These are phyloP conservation scores for Saiga tatarica DNA, from an alignment of 2,113 vertebrate species.

Conservation along the genomic window DNA sequence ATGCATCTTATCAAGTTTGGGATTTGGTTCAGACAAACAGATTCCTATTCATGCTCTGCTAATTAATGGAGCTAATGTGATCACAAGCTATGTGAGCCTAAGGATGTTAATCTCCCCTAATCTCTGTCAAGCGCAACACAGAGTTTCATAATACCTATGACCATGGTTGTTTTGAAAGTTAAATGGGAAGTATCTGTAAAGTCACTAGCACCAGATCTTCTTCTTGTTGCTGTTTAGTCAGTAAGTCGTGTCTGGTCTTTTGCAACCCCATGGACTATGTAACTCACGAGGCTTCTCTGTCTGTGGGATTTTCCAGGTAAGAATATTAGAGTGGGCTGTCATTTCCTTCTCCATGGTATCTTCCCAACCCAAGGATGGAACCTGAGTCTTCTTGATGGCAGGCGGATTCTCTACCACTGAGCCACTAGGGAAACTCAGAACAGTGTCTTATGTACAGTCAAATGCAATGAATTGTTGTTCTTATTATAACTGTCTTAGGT, in stretches of 20 bases:
- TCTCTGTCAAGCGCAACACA: background rate
- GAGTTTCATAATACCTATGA: background rate
- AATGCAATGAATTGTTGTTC: background rate
- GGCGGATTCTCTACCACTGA: background rate
- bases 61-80: background rate
- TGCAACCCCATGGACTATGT: background rate
- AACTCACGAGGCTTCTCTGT: background rate
- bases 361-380: background rate
- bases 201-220: background rate
- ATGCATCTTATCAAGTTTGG: background rate
- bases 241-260: background rate
- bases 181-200: background rate
- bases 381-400: background rate
- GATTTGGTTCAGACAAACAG: background rate
- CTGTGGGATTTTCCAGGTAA: background rate
- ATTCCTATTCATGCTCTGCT: background rate
- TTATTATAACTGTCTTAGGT: background rate
- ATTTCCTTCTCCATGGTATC: background rate
- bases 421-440: background rate
- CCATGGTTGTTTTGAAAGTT: background rate
- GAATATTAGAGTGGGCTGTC: background rate
- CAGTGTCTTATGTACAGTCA: background rate
- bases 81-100: background rate
- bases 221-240: background rate
- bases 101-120: background rate